These are phyloP conservation scores for Vanessa tameamea DNA, from an alignment of 1,140 invertebrate genomes.

Conservation along the genomic window DNA sequence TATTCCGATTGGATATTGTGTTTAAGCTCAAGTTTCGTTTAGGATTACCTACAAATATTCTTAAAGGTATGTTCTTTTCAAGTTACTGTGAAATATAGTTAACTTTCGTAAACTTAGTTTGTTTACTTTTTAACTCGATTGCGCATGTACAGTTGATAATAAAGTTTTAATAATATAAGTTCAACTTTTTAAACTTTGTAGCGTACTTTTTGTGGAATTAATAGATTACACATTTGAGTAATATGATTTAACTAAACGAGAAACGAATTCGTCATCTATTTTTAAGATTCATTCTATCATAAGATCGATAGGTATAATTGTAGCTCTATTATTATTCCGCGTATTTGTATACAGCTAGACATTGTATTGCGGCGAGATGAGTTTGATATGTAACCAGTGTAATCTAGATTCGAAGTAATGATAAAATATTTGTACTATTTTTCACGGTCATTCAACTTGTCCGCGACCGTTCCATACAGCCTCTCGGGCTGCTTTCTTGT, in stretches of 20 bases:
- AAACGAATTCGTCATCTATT: slow-evolving; percentile 1
- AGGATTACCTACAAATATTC: slow-evolving; percentile 41
- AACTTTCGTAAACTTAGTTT: slow-evolving; percentile 70
- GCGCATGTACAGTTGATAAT: slow-evolving; percentile 68
- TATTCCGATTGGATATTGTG: slow-evolving; percentile 68
- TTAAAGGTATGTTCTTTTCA: slow-evolving; percentile 56
- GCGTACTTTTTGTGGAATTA: neutral
- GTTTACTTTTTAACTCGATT: slow-evolving; percentile 68
- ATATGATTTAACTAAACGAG: neutral
- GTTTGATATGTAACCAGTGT: slow-evolving; percentile 16
- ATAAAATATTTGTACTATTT: slow-evolving; percentile 31
- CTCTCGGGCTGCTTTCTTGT: slow-evolving; percentile 46
- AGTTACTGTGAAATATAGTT: slow-evolving; percentile 33
- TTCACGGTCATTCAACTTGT: slow-evolving; percentile 59
- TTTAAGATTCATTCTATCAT: slow-evolving; percentile 11
- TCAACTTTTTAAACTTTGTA: slow-evolving; percentile 14
- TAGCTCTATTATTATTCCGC: slow-evolving; percentile 23
- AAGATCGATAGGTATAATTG: slow-evolving; percentile 6
- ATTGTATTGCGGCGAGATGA: slow-evolving; percentile 3
- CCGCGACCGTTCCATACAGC: slow-evolving; percentile 53
- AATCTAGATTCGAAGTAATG: slow-evolving; percentile 29
- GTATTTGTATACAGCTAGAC: slow-evolving; percentile 9
- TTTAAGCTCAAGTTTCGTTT: slow-evolving; percentile 52
- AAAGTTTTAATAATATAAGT: slow-evolving; percentile 48
- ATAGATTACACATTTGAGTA: neutral